Conservation (phyloP, 2,113 vertebrate species). For the Ovibos moschatus region DNA sequence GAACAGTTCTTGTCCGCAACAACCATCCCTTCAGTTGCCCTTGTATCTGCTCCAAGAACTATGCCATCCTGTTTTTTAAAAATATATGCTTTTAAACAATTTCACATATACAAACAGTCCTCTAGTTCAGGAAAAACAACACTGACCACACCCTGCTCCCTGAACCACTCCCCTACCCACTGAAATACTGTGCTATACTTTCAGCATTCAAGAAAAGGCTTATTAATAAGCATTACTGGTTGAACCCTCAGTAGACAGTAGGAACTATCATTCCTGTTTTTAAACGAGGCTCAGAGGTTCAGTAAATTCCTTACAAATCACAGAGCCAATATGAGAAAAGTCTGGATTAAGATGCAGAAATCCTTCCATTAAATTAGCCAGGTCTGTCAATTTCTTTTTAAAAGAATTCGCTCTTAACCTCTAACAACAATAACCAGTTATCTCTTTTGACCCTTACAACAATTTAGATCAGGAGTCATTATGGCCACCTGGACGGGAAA, state of each 20-base stretch:
- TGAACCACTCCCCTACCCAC: neutral
- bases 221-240: neutral
- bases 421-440: neutral
- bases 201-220: neutral
- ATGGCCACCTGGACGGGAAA: neutral
- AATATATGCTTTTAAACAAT: neutral
- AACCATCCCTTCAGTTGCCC: conserved; percentile 96
- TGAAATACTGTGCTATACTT: neutral
- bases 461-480: neutral
- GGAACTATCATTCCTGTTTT: neutral
- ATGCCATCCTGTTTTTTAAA: conserved; percentile 88
- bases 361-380: neutral
- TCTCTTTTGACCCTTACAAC: neutral
- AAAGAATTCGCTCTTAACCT: neutral
- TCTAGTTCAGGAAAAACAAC: neutral
- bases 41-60: conserved; percentile 94
- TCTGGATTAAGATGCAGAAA: neutral
- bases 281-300: neutral
- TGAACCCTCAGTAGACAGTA: neutral
- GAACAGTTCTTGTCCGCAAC: conserved; percentile 99
- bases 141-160: neutral
- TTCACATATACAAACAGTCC: neutral
- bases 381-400: neutral
- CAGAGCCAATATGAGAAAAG: neutral
- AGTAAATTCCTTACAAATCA: conserved; percentile 24